Evolutionary conservation across 2,113 vertebrate genomes (phyloP).

Genomic region (Bos javanicus): DNA sequence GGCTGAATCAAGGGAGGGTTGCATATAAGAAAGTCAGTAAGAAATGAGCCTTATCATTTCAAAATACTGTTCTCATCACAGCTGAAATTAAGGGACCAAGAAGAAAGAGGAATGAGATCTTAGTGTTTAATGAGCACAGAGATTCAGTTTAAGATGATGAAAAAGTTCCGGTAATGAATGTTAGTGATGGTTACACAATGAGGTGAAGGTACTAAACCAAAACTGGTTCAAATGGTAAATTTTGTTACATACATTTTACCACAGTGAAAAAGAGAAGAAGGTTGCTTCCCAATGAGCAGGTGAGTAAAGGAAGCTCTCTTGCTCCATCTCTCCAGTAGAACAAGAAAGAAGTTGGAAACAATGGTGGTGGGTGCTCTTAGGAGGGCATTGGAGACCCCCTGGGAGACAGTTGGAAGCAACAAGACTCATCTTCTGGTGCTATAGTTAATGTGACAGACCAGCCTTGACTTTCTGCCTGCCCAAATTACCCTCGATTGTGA

Average conservation of each 20-base stretch:
- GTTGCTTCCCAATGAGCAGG: background rate
- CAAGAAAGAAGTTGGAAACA: background rate
- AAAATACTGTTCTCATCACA: background rate
- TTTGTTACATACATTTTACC: background rate
- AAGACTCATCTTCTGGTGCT: accelerated
- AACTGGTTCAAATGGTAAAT: background rate
- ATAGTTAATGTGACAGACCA: background rate
- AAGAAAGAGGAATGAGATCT: background rate
- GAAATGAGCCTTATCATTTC: background rate
- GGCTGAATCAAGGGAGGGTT: background rate
- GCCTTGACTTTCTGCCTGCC: background rate
- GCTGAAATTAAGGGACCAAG: background rate
- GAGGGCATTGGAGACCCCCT: background rate
- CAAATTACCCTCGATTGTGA: no score
- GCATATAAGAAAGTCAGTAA: background rate
- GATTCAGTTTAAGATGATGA: background rate
- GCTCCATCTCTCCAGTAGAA: background rate
- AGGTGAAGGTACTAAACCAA: background rate
- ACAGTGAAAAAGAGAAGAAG: background rate
- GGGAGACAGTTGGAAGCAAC: no score
- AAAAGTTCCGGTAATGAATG: background rate
- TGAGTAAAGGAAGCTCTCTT: background rate
- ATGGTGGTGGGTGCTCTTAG: background rate
- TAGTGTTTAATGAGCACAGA: background rate
- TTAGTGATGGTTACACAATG: background rate